Evolutionary conservation across 92 coral and sea anemone species (phyloP).

Genomic region (Ricordea florida): DNA sequence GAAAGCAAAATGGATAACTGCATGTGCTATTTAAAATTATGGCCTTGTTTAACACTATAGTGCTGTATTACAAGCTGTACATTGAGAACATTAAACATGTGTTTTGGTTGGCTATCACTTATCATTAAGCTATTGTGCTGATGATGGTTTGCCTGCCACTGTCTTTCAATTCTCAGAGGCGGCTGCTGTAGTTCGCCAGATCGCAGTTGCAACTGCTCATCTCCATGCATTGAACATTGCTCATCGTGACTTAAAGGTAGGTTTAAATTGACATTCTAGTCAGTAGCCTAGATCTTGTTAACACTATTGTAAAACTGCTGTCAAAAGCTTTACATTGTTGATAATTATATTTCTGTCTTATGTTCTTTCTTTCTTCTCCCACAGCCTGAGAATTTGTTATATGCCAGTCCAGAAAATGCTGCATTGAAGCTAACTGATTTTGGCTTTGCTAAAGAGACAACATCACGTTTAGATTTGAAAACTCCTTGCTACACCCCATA

Average conservation of each 20-base stretch:
- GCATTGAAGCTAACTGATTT: slow-evolving; percentile 91
- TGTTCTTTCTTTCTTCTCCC: neutral
- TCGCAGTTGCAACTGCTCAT: slow-evolving; percentile 88
- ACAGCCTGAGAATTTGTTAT: slow-evolving; percentile 95
- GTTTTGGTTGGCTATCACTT: neutral
- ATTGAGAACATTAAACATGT: neutral
- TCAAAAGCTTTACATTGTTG: too few relatives aligned
- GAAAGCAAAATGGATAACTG: too few relatives aligned
- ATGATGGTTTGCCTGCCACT: too few relatives aligned
- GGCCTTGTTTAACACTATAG: too few relatives aligned
- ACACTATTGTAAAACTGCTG: too few relatives aligned
- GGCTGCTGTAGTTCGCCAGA: slow-evolving; percentile 85
- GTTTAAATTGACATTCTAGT: neutral
- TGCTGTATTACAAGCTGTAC: too few relatives aligned
- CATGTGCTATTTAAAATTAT: too few relatives aligned
- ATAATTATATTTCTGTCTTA: neutral
- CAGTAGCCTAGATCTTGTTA: neutral
- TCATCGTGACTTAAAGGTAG: slow-evolving; percentile 95
- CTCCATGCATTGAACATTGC: slow-evolving; percentile 93
- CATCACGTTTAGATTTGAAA: slow-evolving; percentile 68
- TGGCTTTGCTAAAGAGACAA: slow-evolving; percentile 96
- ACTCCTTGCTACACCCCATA: slow-evolving; percentile 99
- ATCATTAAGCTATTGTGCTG: too few relatives aligned
- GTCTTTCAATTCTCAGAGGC: slow-evolving; percentile 70
- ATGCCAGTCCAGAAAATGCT: slow-evolving; percentile 66